These are phyloP conservation scores for Brachionus koreanus DNA, from an alignment of 1,140 invertebrate species.

Conservation along the genomic window DNA sequence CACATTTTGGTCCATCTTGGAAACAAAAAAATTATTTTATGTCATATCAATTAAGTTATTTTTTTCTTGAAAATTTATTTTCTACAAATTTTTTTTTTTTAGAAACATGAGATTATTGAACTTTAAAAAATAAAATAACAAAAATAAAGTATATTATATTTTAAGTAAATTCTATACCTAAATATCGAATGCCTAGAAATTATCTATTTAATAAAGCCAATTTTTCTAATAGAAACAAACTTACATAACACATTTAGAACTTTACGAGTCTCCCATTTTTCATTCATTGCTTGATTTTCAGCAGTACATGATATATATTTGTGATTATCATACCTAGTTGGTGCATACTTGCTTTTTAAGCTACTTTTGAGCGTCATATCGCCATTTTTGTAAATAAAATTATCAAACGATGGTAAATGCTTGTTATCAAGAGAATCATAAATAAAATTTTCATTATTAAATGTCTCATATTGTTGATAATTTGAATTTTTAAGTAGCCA, in stretches of 20 bases:
- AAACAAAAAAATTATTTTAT: neutral
- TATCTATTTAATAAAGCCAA: neutral
- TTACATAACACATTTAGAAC: constrained; percentile 39
- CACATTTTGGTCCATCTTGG: constrained; percentile 5
- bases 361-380: constrained; percentile 23
- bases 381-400: neutral
- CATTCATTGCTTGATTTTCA: constrained; percentile 19
- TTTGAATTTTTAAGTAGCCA: constrained; percentile 22
- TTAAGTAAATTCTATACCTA: neutral
- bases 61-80: neutral
- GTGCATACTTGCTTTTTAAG: neutral
- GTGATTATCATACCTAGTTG: neutral
- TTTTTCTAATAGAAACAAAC: neutral
- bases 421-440: neutral
- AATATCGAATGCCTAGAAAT: neutral
- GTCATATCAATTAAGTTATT: neutral
- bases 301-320: constrained; percentile 9
- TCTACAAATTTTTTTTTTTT: neutral
- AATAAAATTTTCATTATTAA: constrained; percentile 1
- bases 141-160: too few relatives aligned
- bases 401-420: neutral
- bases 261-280: constrained; percentile 25
- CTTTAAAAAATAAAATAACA: neutral
- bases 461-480: constrained; percentile 10
- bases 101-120: too few relatives aligned